Evolutionary conservation across 2,113 vertebrate genomes (phyloP), one percentile per base, ranked within the genome.

Genomic region (Halichoerus grypus): DNA sequence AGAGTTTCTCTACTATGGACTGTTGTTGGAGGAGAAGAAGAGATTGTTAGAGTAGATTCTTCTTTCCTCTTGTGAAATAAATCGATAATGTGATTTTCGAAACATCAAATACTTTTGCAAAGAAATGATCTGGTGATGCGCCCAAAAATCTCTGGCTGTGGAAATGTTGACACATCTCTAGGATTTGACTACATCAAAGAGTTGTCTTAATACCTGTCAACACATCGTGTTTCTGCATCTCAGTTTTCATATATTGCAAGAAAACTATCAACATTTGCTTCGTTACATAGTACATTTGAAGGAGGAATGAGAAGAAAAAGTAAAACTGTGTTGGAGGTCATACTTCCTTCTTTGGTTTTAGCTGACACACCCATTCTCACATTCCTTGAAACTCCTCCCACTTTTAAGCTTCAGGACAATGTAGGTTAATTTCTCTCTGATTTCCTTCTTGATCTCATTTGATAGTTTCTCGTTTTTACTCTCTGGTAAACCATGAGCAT

Each of bases 261-360:
- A 83, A 93, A 96, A 92, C 42, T 96, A 92, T 97, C 86, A 95
- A 84, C 59, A 96, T 87, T 97, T 97, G 71, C 39, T 88, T 95
- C 2, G 0, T 63, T 94, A 53, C 65, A 19, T 28, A 87, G 19
- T 94, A 71, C 8, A 71, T 85, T 84, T 92, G 65, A 92, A 39
- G 33, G 26, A 91, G 26, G 74, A 94, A 88, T 90, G 84, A 72
- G 57, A 90, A 93, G 16, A n/a, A 92, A 92, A 95, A 92, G 5
- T 12, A 61, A 91, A 77, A 57, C 80, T 77, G 5, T 16, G 22
- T 22, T 61, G 6, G 42, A 88, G 18, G 14, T 88, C 65, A 93
- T 39, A 77, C 21, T 87, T 94, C 39, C 21, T 88, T 18, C n/a
- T 95, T 91, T 61, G n/a, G 18, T 67, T 74, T 92, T 88, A 76